Base-by-base conservation (phyloP, 2,113 vertebrate genomes). In the Daphoenositta chrysoptera region DNA sequence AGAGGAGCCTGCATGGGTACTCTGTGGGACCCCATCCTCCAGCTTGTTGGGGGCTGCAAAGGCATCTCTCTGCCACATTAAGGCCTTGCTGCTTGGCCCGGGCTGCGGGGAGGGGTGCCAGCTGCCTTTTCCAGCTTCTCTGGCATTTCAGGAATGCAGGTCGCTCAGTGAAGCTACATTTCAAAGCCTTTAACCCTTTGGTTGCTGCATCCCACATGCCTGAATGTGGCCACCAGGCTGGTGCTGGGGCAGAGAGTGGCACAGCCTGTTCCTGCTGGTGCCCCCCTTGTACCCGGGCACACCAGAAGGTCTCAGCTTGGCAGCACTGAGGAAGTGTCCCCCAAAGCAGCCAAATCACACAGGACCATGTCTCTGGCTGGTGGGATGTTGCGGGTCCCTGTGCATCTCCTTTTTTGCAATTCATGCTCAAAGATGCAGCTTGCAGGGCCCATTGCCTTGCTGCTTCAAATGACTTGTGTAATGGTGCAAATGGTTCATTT, bases 91-190 rank as follows among this genome's bases (percentile, higher is more conserved):
- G 83, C 50, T 60, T 45, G 13, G 78, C 53, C 44, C 2, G 5
- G 66, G 71, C 86, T 81, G 68, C 33, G 47, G 80, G 87, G 83
- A 84, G 80, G 71, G 80, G 31, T 95, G 86, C 89, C 94, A 92
- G 80, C 86, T 96, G 95, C 91, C 72, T 90, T 83, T 91, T 70
- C 69, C 56, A 89, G 81, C 81, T 91, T 70, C 93, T 88, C 76
- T 94, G 93, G 89, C 89, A 93, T 96, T 83, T 90, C 89, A 94
- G 80, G 89, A 94, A 95, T 95, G 95, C 72, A 27, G 37, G 16
- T 78, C 24, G 10, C 68, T 94, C 44, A 33, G 60, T 84, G 53
- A 84, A 90, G 76, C 93, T 94, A 13, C 64, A 81, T 94, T 93
- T 87, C 86, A 77, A 80, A 90, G 63, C 53, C 39, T 76, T 94